A percentile compares a stretch with the other conserved stretches of the same genome.
Conservation (phyloP, 2,797 vertebrate genomes). For the Falco biarmicus region DNA sequence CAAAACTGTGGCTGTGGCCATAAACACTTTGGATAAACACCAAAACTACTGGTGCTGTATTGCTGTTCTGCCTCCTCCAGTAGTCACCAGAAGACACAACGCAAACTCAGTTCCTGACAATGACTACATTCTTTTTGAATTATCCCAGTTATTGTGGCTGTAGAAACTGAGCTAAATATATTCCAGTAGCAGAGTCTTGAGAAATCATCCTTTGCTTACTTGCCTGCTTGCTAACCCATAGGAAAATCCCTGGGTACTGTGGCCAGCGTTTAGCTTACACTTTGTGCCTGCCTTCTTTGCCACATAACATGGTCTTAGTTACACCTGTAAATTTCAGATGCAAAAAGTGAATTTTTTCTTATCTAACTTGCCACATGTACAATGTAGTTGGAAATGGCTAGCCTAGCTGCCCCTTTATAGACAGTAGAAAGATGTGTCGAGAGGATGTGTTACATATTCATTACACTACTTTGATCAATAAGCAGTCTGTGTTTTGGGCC, state of each 20-base stretch:
- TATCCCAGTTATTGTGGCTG: not conserved
- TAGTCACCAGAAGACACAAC: not conserved
- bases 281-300: not conserved
- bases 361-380: not conserved
- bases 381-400: not conserved
- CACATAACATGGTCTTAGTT: not conserved
- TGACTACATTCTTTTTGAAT: not conserved
- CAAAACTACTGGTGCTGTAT: not conserved
- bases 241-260: not conserved
- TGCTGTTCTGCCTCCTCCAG: not conserved
- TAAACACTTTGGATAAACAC: not conserved
- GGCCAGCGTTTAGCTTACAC: not conserved
- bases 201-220: not conserved
- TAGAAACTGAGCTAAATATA: not conserved
- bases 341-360: not conserved
- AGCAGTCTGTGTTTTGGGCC: not conserved
- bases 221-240: not conserved
- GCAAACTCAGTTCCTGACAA: not conserved
- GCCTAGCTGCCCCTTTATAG: not conserved
- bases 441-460: not conserved
- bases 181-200: not conserved
- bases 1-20: not conserved
- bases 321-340: not conserved
- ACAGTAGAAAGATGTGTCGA: not conserved
- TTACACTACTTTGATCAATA: slow-evolving; percentile 27